These are phyloP conservation scores for Anolis sagrei DNA, from an alignment of 2,113 vertebrate genomes.

Conservation along the genomic window DNA sequence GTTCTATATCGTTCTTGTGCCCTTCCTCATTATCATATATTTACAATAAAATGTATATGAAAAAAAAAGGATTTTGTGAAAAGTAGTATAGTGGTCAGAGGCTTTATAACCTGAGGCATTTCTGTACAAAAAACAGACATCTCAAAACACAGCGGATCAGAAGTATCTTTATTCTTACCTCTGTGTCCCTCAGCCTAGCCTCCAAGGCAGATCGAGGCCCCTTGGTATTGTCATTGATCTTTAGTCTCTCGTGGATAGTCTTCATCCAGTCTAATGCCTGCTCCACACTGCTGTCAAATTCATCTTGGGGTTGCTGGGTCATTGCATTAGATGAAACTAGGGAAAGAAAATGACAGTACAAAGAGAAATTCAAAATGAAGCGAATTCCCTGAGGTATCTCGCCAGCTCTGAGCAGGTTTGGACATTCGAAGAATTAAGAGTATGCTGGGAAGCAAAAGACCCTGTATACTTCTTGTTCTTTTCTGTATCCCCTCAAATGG, in stretches of 20 bases:
- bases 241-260: constrained; percentile 85
- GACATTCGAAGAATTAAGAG: background rate
- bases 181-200: constrained; percentile 87
- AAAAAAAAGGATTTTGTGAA: too few relatives aligned
- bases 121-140: background rate
- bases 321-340: constrained; percentile 76
- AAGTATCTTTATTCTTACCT: constrained; percentile 74
- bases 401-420: background rate
- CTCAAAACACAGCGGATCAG: background rate
- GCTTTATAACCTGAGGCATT: too few relatives aligned
- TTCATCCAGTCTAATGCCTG: constrained; percentile 89
- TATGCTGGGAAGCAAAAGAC: background rate
- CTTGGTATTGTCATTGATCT: constrained; percentile 88
- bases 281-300: constrained; percentile 84
- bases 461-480: background rate
- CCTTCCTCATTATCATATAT: too few relatives aligned
- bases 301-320: constrained; percentile 89
- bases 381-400: background rate
- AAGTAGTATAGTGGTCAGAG: too few relatives aligned
- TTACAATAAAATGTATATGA: too few relatives aligned
- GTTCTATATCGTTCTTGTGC: too few relatives aligned
- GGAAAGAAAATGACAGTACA: background rate
- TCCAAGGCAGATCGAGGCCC: constrained; percentile 89
- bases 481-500: background rate
- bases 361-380: constrained; percentile 8